Percentiles rank a stretch among this genome's conserved stretches.
Evolutionary conservation across 2,888 invertebrate species (phyloP).

Genomic region (Caenorhabditis doughertyi): DNA sequence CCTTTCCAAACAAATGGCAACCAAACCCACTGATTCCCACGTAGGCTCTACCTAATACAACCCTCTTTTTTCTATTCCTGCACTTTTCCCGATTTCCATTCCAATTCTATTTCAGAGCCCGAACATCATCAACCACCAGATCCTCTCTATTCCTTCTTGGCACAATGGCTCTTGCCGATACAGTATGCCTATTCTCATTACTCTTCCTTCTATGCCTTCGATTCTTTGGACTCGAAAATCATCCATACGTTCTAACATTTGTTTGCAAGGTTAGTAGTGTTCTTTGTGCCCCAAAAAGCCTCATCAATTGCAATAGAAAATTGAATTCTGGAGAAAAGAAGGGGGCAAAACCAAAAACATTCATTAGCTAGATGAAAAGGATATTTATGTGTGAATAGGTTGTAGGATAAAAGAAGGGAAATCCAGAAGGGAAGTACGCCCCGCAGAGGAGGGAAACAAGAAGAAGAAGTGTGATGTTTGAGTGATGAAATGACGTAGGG

Average conservation of each 20-base stretch:
- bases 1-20: no score
- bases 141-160: conserved; percentile 77
- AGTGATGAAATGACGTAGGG: not conserved
- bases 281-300: no score
- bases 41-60: no score
- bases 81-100: no score
- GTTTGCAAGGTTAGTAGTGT: conserved; percentile 77
- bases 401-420: not conserved
- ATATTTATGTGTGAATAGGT: conserved; percentile 17
- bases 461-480: conserved; percentile 24
- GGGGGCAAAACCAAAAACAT: conserved; percentile 32
- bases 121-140: conserved; percentile 73
- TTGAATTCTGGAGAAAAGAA: no score
- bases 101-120: conserved; percentile 53
- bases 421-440: conserved; percentile 37
- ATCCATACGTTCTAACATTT: conserved; percentile 71
- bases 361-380: conserved; percentile 50
- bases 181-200: conserved; percentile 73
- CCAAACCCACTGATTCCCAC: no score
- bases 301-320: conserved; percentile 1
- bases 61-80: no score
- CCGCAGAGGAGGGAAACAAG: not conserved
- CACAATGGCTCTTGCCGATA: conserved; percentile 80
- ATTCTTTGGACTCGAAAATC: conserved; percentile 70
- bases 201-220: conserved; percentile 73